These are phyloP conservation scores for Seriola rivoliana DNA, from an alignment of 2,113 vertebrate species.

Conservation along the genomic window DNA sequence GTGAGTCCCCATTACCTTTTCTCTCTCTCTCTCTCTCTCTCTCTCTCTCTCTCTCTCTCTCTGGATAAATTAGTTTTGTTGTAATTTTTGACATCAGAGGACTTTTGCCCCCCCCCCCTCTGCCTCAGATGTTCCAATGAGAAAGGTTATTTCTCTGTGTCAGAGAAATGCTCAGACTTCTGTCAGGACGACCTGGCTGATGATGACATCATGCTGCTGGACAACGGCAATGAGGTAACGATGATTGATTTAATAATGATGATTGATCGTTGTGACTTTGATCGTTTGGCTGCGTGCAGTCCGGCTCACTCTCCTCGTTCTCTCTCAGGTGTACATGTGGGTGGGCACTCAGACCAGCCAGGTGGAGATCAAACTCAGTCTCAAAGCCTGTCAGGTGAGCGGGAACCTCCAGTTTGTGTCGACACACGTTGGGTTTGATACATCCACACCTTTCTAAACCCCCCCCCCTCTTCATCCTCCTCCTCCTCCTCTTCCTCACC, in stretches of 20 bases:
- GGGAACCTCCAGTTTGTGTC: not conserved
- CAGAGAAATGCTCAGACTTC: slow-evolving; percentile 97
- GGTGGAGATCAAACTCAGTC: slow-evolving; percentile 97
- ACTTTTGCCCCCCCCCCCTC: not conserved
- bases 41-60: too few species aligned
- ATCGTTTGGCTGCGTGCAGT: too few species aligned
- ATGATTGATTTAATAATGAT: too few species aligned
- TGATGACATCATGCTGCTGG: slow-evolving; percentile 97
- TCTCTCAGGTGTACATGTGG: slow-evolving; percentile 97
- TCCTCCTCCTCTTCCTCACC: not conserved
- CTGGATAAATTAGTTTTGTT: too few species aligned
- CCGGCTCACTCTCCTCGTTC: not conserved
- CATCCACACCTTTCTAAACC: too few species aligned
- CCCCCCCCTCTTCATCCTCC: not conserved
- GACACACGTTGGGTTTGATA: not conserved
- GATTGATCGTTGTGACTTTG: too few species aligned
- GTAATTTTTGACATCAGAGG: too few species aligned
- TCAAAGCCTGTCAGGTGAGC: slow-evolving; percentile 95
- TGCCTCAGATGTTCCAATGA: slow-evolving; percentile 94
- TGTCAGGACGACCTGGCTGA: slow-evolving; percentile 98
- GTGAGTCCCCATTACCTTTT: slow-evolving; percentile 66
- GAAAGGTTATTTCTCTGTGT: slow-evolving; percentile 97
- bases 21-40: not conserved
- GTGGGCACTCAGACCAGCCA: slow-evolving; percentile 98
- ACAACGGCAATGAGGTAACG: slow-evolving; percentile 94